A percentile compares a stretch with the other conserved stretches of the same genome.
These are phyloP conservation scores for Athalia cordata DNA, from an alignment of 2,888 invertebrate genomes.

Conservation along the genomic window DNA sequence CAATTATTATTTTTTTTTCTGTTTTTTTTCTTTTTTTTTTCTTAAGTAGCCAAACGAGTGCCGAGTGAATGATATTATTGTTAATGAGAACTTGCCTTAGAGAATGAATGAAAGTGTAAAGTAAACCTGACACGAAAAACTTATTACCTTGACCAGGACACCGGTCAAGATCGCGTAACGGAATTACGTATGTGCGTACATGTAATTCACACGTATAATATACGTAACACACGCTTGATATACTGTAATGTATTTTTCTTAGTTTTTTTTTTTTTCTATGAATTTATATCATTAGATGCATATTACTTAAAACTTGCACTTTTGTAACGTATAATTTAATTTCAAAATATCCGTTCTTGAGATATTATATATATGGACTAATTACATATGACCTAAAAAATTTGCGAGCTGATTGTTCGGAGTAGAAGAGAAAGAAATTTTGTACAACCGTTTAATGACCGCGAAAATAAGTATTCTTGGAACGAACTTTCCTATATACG, in stretches of 20 bases:
- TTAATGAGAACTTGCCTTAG: slow-evolving; percentile 12
- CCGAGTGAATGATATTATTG: neutral
- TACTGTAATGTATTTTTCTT: neutral
- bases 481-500: too few species aligned
- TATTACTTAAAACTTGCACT: too few species aligned
- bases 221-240: slow-evolving; percentile 10
- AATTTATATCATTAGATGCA: too few species aligned
- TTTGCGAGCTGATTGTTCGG: too few species aligned
- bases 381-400: too few species aligned
- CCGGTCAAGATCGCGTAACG: slow-evolving; percentile 40
- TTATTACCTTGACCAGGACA: slow-evolving; percentile 39
- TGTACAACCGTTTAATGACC: too few species aligned
- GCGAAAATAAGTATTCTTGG: too few species aligned
- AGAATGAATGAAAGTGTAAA: slow-evolving; percentile 22
- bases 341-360: too few species aligned
- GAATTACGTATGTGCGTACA: slow-evolving; percentile 8
- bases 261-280: neutral
- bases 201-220: neutral
- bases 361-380: too few species aligned
- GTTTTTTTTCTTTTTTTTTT: neutral
- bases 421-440: too few species aligned
- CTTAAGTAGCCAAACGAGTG: neutral
- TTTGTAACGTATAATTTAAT: too few species aligned
- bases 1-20: neutral
- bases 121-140: slow-evolving; percentile 29